Conservation (phyloP, 2,888 invertebrate genomes). For the Xestia xanthographa region DNA sequence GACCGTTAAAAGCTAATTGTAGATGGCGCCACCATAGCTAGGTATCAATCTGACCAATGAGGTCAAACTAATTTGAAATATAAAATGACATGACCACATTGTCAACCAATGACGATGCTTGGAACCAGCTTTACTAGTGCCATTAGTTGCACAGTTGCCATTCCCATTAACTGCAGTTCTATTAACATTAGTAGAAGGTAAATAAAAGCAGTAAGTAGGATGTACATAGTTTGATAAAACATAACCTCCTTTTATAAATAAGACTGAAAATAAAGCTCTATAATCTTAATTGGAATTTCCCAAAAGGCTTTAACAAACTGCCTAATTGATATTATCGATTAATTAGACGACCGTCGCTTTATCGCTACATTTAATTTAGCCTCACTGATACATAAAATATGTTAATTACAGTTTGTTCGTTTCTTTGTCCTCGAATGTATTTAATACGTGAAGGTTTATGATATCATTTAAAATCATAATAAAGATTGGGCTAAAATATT, state of each 20-base stretch:
- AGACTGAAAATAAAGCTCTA: constrained; percentile 9
- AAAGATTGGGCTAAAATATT: background rate
- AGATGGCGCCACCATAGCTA: background rate
- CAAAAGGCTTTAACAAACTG: background rate
- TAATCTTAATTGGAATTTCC: background rate
- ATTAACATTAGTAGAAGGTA: background rate
- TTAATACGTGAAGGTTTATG: constrained; percentile 24
- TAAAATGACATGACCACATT: background rate
- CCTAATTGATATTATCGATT: constrained; percentile 12
- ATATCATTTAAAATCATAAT: constrained; percentile 28
- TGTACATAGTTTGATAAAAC: background rate
- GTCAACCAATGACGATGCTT: background rate
- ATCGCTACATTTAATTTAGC: constrained; percentile 35
- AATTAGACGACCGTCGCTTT: constrained; percentile 11
- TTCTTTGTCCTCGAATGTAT: constrained; percentile 35
- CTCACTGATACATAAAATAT: constrained; percentile 53
- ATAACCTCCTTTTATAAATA: background rate
- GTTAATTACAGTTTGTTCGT: constrained; percentile 35
- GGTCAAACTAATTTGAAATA: too few species aligned
- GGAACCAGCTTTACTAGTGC: background rate
- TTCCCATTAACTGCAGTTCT: background rate
- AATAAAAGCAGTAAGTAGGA: background rate
- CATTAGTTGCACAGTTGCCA: background rate
- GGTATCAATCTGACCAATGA: background rate
- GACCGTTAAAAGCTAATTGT: background rate